Base-by-base conservation (phyloP, 92 coral and sea anemone genomes). In the Actinernus sp. region DNA sequence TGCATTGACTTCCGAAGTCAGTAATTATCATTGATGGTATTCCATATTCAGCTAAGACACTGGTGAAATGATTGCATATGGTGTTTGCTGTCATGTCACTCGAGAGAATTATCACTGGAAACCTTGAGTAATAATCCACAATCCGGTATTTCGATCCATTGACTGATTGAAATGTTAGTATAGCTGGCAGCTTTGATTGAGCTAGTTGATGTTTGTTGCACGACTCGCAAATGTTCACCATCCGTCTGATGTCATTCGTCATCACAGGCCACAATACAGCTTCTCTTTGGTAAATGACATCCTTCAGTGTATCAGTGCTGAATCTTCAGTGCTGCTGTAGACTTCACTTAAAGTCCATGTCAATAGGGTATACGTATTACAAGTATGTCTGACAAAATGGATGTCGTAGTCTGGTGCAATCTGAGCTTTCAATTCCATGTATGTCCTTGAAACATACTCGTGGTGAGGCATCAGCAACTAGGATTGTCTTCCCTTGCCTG, bases 401-500 rank as follows among this genome's bases (percentile, higher is more conserved):
- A n/a, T n/a, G n/a, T n/a, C n/a, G n/a, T n/a, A n/a, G n/a, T n/a
- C n/a, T n/a, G n/a, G n/a, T n/a, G n/a, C n/a, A n/a, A n/a, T n/a
- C n/a, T n/a, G n/a, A n/a, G n/a, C n/a, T n/a, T n/a, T n/a, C n/a
- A n/a, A n/a, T n/a, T n/a, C n/a, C n/a, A n/a, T n/a, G n/a, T n/a
- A n/a, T n/a, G n/a, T n/a, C n/a, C n/a, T n/a, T n/a, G n/a, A n/a
- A n/a, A n/a, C n/a, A n/a, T n/a, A n/a, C n/a, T n/a, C n/a, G n/a
- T n/a, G n/a, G n/a, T n/a, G n/a, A n/a, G n/a, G 40, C 58, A 65
- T 63, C 88, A 12, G 92, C 88, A 3, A 86, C 84, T n/a, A 76
- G 88, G 17, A 81, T 86, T 21, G 65, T 30, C 70, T 64, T 37
- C 18, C 92, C 88, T 28, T 44, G 74, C 26, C 60, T 73, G 83